Conservation (phyloP, 2,888 invertebrate genomes). For the Hyposoter dolosus region DNA sequence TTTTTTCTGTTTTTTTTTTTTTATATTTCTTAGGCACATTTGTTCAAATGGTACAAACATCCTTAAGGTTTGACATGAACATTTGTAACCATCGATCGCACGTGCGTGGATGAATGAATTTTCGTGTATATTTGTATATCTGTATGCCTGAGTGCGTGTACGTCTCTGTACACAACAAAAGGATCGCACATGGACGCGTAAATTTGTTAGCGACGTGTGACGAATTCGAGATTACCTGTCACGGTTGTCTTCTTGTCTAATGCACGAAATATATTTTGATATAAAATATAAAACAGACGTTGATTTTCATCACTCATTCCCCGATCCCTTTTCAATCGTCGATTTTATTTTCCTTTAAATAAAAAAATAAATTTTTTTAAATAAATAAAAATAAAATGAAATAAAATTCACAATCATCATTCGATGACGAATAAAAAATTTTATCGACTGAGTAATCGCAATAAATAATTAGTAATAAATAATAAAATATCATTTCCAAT, state of each 20-base stretch:
- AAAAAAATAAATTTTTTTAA: no score
- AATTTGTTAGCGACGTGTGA: constrained; percentile 62
- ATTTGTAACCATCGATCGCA: constrained; percentile 49
- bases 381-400: no score
- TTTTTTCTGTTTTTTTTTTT: background rate
- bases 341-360: constrained; percentile 1
- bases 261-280: constrained; percentile 85
- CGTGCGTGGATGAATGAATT: constrained; percentile 67
- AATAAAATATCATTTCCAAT: background rate
- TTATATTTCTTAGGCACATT: background rate
- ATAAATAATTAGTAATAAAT: background rate
- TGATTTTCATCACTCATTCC: background rate
- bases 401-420: background rate
- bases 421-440: background rate
- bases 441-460: background rate
- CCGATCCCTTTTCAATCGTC: background rate
- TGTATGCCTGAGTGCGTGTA: constrained; percentile 18
- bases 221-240: constrained; percentile 77
- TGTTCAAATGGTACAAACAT: constrained; percentile 1
- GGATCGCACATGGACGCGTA: constrained; percentile 47
- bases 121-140: constrained; percentile 19
- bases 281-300: constrained; percentile 75
- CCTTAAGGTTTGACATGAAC: constrained; percentile 11
- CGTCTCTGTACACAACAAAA: constrained; percentile 37
- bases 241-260: constrained; percentile 83